These are phyloP conservation scores for Cybosia mesomella DNA, from an alignment of 2,888 invertebrate genomes.

Conservation along the genomic window DNA sequence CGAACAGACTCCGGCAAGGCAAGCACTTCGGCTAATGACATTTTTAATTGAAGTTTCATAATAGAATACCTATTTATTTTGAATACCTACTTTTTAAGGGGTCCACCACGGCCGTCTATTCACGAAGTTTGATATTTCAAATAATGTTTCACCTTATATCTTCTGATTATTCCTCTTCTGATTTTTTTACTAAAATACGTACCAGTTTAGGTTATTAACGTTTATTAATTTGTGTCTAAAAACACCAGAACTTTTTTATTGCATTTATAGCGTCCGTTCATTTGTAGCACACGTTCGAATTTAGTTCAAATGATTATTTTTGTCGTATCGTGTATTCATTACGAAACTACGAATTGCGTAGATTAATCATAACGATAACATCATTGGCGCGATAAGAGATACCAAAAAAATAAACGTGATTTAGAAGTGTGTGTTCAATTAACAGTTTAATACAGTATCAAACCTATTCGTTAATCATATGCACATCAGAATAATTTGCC, in stretches of 20 bases:
- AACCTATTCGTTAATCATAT: neutral
- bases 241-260: neutral
- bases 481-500: no score
- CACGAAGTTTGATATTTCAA: neutral
- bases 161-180: neutral
- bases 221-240: neutral
- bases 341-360: constrained; percentile 33
- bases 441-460: neutral
- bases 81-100: neutral
- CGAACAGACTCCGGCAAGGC: neutral
- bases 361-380: constrained; percentile 46
- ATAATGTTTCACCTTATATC: neutral
- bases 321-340: constrained; percentile 17
- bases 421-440: constrained; percentile 26
- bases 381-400: constrained; percentile 50
- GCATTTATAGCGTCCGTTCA: neutral
- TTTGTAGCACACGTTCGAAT: neutral
- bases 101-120: neutral
- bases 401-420: constrained; percentile 30
- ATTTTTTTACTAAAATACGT: neutral
- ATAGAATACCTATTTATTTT: neutral
- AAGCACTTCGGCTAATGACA: neutral
- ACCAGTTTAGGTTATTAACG: neutral
- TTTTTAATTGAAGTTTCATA: constrained; percentile 1
- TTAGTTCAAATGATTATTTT: constrained; percentile 14